A percentile compares a stretch with the other conserved stretches of the same genome.
phyloP scores from a whole-genome alignment of 2,888 invertebrate genomes.

The Dicycla oo region DNA sequence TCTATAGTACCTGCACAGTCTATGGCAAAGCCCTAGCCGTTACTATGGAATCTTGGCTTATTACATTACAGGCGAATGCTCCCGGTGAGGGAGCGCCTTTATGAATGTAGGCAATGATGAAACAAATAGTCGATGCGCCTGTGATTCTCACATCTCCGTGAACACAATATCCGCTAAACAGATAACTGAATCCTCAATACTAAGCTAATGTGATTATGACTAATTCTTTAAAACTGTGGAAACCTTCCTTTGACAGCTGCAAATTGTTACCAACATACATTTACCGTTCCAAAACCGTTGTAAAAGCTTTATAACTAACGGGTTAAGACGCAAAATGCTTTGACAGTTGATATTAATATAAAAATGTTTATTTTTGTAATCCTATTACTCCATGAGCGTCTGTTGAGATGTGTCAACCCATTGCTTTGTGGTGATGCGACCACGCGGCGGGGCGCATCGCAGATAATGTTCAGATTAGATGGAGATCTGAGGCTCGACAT shows the following conservation, averaged over 20 bases:
- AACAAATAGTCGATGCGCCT: background rate
- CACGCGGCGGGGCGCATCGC: constrained; percentile 82
- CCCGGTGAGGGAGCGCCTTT: too few relatives aligned
- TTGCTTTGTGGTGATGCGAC: constrained; percentile 88
- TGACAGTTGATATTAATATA: constrained; percentile 72
- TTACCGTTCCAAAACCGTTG: constrained; percentile 67
- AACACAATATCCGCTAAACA: constrained; percentile 47
- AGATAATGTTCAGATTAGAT: constrained; percentile 89
- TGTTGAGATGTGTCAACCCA: constrained; percentile 89
- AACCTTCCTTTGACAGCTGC: constrained; percentile 78
- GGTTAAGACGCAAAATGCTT: constrained; percentile 74
- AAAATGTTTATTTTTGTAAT: constrained; percentile 84
- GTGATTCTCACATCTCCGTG: constrained; percentile 12
- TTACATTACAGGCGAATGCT: too few relatives aligned
- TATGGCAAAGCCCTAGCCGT: too few relatives aligned
- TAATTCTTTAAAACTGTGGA: constrained; percentile 82
- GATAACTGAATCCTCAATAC: constrained; percentile 66
- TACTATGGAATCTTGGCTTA: too few relatives aligned
- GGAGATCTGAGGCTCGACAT: constrained; percentile 86
- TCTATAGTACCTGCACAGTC: too few relatives aligned
- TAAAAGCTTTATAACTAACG: constrained; percentile 56
- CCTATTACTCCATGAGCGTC: constrained; percentile 84
- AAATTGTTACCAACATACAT: constrained; percentile 68
- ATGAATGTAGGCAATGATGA: too few relatives aligned
- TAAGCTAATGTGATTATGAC: constrained; percentile 82